A percentile compares a stretch with the other conserved stretches of the same genome.
phyloP scores from a whole-genome alignment of 1,140 invertebrate genomes.

The Brachionus calyciflorus region DNA sequence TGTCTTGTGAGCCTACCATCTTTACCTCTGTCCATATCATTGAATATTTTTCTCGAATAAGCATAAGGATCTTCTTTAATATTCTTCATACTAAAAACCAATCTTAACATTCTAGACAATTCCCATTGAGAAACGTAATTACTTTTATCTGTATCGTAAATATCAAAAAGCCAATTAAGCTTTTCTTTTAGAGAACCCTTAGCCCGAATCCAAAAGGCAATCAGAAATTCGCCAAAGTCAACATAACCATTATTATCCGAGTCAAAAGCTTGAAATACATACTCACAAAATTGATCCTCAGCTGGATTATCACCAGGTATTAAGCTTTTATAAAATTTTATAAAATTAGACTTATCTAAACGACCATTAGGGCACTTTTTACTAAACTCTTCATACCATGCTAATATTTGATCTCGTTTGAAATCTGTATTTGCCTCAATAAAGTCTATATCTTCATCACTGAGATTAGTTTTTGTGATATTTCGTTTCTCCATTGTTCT shows the following conservation, averaged over 20 bases:
- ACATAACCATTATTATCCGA: constrained; percentile 24
- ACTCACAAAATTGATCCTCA: constrained; percentile 34
- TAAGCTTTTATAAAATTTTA: constrained; percentile 33
- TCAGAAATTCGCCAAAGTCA: constrained; percentile 47
- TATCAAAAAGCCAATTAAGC: constrained; percentile 45
- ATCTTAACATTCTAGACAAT: constrained; percentile 15
- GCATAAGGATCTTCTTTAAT: neutral
- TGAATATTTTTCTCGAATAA: neutral
- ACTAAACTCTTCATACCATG: constrained; percentile 35
- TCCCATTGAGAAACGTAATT: constrained; percentile 23
- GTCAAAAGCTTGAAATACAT: constrained; percentile 13
- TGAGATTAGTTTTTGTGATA: constrained; percentile 12
- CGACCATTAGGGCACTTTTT: constrained; percentile 32
- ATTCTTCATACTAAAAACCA: constrained; percentile 19
- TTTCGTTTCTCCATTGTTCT: too few relatives aligned
- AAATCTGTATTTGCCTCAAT: constrained; percentile 33
- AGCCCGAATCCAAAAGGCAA: neutral
- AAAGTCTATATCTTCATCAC: constrained; percentile 55
- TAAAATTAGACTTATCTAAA: constrained; percentile 37
- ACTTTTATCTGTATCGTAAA: constrained; percentile 42
- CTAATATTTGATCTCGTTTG: neutral
- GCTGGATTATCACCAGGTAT: neutral
- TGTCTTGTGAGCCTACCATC: constrained; percentile 7
- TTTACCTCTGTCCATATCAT: constrained; percentile 10
- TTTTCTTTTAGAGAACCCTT: constrained; percentile 39